Evolutionary conservation across 2,888 invertebrate species (phyloP).

Genomic region (Halictus quadricinctus): DNA sequence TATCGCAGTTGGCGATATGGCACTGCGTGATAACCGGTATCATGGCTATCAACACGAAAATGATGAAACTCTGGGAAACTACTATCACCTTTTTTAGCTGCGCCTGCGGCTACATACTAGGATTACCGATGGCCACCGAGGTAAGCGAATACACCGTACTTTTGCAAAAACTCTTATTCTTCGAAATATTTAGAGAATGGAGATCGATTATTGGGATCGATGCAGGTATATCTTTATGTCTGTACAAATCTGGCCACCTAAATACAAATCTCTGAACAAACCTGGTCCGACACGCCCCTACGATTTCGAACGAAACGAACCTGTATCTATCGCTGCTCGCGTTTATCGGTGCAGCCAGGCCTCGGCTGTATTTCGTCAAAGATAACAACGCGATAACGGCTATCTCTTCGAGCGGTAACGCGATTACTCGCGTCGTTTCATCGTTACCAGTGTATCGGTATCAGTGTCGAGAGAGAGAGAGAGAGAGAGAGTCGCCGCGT

Average conservation of each 20-base stretch:
- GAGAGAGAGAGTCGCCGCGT: slow-evolving; percentile 11
- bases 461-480: slow-evolving; percentile 36
- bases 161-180: background rate
- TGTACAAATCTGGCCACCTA: no score
- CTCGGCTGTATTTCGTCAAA: slow-evolving; percentile 23
- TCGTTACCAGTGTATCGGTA: background rate
- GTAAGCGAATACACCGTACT: slow-evolving; percentile 82
- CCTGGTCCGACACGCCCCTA: background rate
- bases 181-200: background rate
- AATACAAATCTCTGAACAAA: background rate
- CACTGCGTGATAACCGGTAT: slow-evolving; percentile 94
- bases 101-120: slow-evolving; percentile 90
- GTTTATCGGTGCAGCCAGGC: background rate
- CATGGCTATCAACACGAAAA: slow-evolving; percentile 89
- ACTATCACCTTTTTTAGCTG: slow-evolving; percentile 93
- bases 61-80: slow-evolving; percentile 90
- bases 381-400: slow-evolving; percentile 53
- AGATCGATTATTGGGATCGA: no score
- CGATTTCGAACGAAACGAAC: background rate
- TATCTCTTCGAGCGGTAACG: slow-evolving; percentile 57
- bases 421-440: slow-evolving; percentile 22
- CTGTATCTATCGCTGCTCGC: background rate
- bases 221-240: no score
- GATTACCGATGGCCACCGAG: slow-evolving; percentile 92
- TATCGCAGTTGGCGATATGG: slow-evolving; percentile 90